Percentiles rank a stretch among this genome's conserved stretches.
Conservation (phyloP, 2,888 invertebrate species). For the Polyploca ridens region DNA sequence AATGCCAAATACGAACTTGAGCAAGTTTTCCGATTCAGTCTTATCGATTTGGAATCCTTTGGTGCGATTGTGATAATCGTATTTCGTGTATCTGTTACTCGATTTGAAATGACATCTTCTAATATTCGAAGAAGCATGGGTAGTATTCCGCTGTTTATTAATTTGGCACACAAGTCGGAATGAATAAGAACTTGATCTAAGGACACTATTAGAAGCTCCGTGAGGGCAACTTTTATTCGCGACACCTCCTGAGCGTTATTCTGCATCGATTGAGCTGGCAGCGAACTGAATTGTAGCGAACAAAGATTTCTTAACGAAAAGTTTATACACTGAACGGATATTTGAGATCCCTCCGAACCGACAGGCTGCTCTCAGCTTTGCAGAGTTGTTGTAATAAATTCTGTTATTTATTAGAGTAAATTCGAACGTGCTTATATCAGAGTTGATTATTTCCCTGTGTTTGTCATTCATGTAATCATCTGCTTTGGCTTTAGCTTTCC, state of each 20-base stretch:
- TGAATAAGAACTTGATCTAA: slow-evolving; percentile 82
- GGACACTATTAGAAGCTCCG: slow-evolving; percentile 83
- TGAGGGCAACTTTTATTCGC: slow-evolving; percentile 81
- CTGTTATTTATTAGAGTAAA: slow-evolving; percentile 83
- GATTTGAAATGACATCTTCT: slow-evolving; percentile 80
- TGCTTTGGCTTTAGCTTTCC: slow-evolving; percentile 73
- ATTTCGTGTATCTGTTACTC: slow-evolving; percentile 51
- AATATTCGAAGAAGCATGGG: slow-evolving; percentile 85
- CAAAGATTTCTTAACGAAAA: slow-evolving; percentile 86
- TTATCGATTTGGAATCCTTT: slow-evolving; percentile 49
- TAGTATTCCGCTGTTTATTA: slow-evolving; percentile 85
- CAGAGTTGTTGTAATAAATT: slow-evolving; percentile 82
- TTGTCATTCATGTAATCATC: slow-evolving; percentile 82
- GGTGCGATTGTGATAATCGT: slow-evolving; percentile 48
- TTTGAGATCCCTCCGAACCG: slow-evolving; percentile 81
- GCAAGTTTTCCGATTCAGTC: slow-evolving; percentile 78
- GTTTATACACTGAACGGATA: slow-evolving; percentile 85
- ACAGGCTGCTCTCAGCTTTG: slow-evolving; percentile 78
- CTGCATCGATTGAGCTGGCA: slow-evolving; percentile 54
- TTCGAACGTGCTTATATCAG: slow-evolving; percentile 81
- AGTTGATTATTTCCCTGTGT: slow-evolving; percentile 78
- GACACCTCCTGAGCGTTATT: slow-evolving; percentile 68
- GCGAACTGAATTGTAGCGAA: slow-evolving; percentile 84
- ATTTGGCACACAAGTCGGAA: slow-evolving; percentile 81
- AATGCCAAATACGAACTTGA: slow-evolving; percentile 85